phyloP scores from a whole-genome alignment of 2,113 vertebrate species.

The Grammomys surdaster region DNA sequence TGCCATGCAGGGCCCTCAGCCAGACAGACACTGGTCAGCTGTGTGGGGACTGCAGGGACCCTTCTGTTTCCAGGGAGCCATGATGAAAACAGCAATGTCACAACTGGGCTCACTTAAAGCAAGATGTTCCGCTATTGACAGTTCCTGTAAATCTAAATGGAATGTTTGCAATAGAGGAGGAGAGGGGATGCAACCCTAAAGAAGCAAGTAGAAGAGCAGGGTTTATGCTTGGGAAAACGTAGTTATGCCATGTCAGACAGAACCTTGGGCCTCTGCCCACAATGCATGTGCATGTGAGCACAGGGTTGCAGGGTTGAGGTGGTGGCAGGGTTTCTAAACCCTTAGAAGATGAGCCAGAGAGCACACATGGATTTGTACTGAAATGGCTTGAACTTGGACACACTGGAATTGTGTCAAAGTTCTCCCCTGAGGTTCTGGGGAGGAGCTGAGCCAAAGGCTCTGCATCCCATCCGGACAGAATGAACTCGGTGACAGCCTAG shows the following conservation, averaged over 20 bases:
- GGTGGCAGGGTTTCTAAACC: not conserved
- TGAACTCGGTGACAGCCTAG: conserved; percentile 66
- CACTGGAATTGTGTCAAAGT: conserved; percentile 49
- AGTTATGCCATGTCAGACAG: not conserved
- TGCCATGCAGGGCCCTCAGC: not conserved
- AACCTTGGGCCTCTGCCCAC: not conserved
- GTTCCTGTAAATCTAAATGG: conserved; percentile 79
- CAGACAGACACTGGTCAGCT: not conserved
- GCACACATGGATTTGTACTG: not conserved
- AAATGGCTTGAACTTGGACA: conserved; percentile 49
- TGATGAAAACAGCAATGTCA: conserved; percentile 77
- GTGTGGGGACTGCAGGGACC: conserved; percentile 55
- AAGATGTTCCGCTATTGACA: conserved; percentile 82
- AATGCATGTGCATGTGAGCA: too few relatives aligned
- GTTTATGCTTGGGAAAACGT: not conserved
- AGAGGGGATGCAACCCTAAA: conserved; percentile 54
- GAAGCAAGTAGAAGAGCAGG: conserved; percentile 8
- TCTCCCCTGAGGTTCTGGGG: conserved; percentile 60
- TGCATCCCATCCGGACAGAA: conserved; percentile 65
- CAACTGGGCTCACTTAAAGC: conserved; percentile 80
- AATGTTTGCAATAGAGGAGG: conserved; percentile 74
- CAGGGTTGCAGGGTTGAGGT: too few relatives aligned
- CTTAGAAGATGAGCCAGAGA: not conserved
- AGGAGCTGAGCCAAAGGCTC: conserved; percentile 62
- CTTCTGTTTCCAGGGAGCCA: conserved; percentile 68